These are phyloP conservation scores for Cydia strobilella DNA, from an alignment of 1,140 invertebrate species.

Conservation along the genomic window DNA sequence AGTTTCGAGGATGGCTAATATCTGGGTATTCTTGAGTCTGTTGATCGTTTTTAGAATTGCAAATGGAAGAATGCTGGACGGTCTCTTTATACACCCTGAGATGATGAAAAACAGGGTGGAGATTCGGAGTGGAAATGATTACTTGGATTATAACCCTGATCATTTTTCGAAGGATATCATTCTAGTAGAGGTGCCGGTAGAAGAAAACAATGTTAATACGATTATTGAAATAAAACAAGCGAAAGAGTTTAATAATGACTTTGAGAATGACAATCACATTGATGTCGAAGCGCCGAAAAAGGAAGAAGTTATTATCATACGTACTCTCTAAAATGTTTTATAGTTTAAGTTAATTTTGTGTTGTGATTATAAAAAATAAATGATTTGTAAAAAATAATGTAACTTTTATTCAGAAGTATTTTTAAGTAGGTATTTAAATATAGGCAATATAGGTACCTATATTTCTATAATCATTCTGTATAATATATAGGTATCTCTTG, in stretches of 20 bases:
- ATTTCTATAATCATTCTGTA: no score
- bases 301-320: conserved; percentile 17
- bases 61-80: conserved; percentile 42
- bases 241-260: conserved; percentile 14
- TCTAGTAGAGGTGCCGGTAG: conserved; percentile 35
- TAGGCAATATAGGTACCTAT: no score
- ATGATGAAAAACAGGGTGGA: conserved; percentile 49
- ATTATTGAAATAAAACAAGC: conserved; percentile 35
- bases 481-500: no score
- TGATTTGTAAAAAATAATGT: background rate
- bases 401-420: background rate
- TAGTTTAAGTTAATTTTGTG: background rate
- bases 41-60: conserved; percentile 38
- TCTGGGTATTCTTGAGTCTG: background rate
- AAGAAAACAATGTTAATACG: conserved; percentile 28
- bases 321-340: background rate
- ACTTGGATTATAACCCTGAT: conserved; percentile 58
- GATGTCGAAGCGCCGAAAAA: background rate
- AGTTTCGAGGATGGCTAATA: conserved; percentile 27
- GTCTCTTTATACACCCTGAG: conserved; percentile 57
- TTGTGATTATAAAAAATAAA: background rate
- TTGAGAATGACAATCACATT: background rate
- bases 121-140: conserved; percentile 51
- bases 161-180: conserved; percentile 39
- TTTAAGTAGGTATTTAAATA: no score